Base-by-base conservation (phyloP, 2,113 vertebrate genomes). In the Cromileptes altivelis region DNA sequence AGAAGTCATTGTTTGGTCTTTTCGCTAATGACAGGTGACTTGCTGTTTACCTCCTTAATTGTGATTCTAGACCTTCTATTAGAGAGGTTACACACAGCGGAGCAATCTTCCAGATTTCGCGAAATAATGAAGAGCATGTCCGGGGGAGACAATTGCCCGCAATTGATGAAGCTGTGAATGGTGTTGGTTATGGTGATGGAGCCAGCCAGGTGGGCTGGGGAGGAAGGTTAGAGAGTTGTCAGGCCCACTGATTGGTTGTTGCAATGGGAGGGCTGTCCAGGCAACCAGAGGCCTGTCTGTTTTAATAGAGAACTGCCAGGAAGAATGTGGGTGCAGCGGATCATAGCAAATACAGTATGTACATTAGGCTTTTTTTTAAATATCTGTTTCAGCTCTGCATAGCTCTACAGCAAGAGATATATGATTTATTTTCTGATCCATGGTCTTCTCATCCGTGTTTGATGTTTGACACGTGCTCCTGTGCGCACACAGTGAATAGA, bases 91-190 rank as follows among this genome's bases (percentile, higher is more conserved):
- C 72, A 67, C 82, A 64, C 58, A 68, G 57, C 21, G 23, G 72
- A 80, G 72, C 80, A 84, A 85, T 82, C 23, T 60, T 75, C 79
- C 65, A 82, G 69, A 87, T 92, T 87, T 88, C 62, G 76, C 70
- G 74, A 85, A 89, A 83, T 87, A 90, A 87, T 87, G 85, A 91
- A 80, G 82, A 65, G 33, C 37, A 55, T 74, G 49, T 88, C 75
- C 78, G 4, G 10, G 53, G 55, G 80, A 92, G 82, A 82, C 82
- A 85, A 90, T 94, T 93, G 92, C 69, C 70, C 4, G 33, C 50
- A 79, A 70, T 30, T 83, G 47, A 90, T 90, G 86, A 88, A 86
- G 86, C 69, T 81, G 71, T 86, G 82, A 87, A 79, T 25, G 21
- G 53, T 60, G 47, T 77, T 88, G 75, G 52, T 78, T 40, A 63